Evolutionary conservation across 2,113 vertebrate genomes (phyloP).

Genomic region (Siphamia tubifer): DNA sequence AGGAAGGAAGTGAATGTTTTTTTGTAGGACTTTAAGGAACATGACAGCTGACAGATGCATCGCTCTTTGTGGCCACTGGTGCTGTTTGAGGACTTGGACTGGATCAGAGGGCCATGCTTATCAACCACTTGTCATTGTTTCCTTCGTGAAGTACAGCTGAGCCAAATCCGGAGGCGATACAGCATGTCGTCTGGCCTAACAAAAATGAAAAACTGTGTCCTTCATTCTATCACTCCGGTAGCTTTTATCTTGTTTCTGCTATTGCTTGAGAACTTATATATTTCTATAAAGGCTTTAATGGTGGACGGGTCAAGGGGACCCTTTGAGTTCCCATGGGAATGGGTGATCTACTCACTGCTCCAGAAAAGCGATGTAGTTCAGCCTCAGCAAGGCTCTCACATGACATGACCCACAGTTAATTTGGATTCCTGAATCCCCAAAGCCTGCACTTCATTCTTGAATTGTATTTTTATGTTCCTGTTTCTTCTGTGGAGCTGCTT

Average conservation of each 20-base stretch:
- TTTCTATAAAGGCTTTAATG: slow-evolving; percentile 27
- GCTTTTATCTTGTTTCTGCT: slow-evolving; percentile 34
- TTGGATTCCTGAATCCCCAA: slow-evolving; percentile 58
- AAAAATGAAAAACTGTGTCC: slow-evolving; percentile 35
- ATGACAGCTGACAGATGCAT: slow-evolving; percentile 69
- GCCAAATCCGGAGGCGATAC: slow-evolving; percentile 17
- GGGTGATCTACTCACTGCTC: slow-evolving; percentile 46
- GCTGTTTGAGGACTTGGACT: slow-evolving; percentile 40
- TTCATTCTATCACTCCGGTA: slow-evolving; percentile 17
- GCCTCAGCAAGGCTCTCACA: slow-evolving; percentile 34
- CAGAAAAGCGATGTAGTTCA: slow-evolving; percentile 61
- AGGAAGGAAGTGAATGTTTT: slow-evolving; percentile 55
- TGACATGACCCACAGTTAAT: slow-evolving; percentile 74
- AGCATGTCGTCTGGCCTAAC: slow-evolving; percentile 6
- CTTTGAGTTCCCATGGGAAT: slow-evolving; percentile 64
- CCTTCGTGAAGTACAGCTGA: slow-evolving; percentile 35
- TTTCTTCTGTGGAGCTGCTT: slow-evolving; percentile 44
- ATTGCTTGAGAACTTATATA: slow-evolving; percentile 13
- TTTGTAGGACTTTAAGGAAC: slow-evolving; percentile 33
- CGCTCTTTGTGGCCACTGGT: slow-evolving; percentile 48
- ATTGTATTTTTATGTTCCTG: slow-evolving; percentile 62
- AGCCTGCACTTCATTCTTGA: slow-evolving; percentile 55
- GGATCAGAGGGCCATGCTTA: slow-evolving; percentile 37
- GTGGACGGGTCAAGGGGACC: slow-evolving; percentile 30
- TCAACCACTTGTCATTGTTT: slow-evolving; percentile 47